These are phyloP conservation scores for Sipha flava DNA, from an alignment of 1,140 invertebrate genomes.

Conservation along the genomic window DNA sequence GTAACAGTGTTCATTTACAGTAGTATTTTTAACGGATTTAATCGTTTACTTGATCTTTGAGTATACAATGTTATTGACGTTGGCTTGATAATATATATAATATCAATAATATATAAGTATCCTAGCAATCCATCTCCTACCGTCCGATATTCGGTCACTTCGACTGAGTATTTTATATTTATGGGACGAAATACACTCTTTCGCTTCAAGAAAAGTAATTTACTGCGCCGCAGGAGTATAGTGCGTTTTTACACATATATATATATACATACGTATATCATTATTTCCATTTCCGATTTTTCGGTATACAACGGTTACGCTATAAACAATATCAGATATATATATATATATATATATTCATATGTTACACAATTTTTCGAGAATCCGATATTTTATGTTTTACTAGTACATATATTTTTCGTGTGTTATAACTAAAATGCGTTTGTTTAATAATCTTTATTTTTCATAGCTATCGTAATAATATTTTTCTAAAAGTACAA, in stretches of 20 bases:
- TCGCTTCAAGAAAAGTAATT: not conserved
- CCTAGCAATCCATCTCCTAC: not conserved
- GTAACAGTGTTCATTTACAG: no score
- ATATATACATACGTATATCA: not conserved
- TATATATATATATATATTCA: not conserved
- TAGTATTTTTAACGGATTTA: no score
- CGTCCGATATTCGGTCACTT: not conserved
- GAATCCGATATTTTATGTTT: no score
- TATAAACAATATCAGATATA: not conserved
- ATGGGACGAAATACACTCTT: not conserved
- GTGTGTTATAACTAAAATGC: not conserved
- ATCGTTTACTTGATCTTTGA: no score
- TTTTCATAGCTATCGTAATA: not conserved
- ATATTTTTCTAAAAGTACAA: not conserved
- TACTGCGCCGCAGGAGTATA: not conserved
- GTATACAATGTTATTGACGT: no score
- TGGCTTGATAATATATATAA: no score
- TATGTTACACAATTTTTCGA: not conserved
- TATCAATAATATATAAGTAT: no score
- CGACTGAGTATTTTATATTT: no score
- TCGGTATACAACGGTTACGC: not conserved
- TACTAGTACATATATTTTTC: no score
- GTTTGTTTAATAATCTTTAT: not conserved
- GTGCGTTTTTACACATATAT: no score
- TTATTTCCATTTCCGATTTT: constrained; percentile 4